A percentile compares a stretch with the other conserved stretches of the same genome.
These are phyloP conservation scores for Vollenhovia emeryi DNA, from an alignment of 1,140 invertebrate genomes.

Conservation along the genomic window DNA sequence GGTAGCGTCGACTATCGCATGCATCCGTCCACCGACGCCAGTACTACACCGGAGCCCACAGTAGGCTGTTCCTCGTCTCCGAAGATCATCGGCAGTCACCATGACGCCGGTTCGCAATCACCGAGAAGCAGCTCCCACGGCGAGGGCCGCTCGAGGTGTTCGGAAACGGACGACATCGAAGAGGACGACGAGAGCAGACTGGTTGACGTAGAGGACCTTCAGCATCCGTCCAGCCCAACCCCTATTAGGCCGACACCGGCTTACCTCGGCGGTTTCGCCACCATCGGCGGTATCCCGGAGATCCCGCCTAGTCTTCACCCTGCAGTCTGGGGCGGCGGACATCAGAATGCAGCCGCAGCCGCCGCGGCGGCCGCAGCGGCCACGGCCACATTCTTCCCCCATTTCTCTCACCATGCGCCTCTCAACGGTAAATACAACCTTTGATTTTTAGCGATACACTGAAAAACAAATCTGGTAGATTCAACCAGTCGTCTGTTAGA, in stretches of 20 bases:
- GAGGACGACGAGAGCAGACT: conserved; percentile 80
- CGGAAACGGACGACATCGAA: conserved; percentile 78
- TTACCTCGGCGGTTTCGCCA: conserved; percentile 80
- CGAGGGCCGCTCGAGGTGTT: conserved; percentile 77
- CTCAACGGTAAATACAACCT: conserved; percentile 78
- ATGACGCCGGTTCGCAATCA: conserved; percentile 67
- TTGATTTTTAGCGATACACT: neutral
- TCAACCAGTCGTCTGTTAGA: too few species aligned
- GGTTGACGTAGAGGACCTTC: conserved; percentile 82
- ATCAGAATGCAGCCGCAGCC: conserved; percentile 72
- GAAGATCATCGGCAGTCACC: conserved; percentile 27
- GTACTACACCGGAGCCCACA: conserved; percentile 27
- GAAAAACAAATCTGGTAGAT: too few species aligned
- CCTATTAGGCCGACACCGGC: conserved; percentile 81
- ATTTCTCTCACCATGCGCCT: conserved; percentile 80
- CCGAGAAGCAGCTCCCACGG: conserved; percentile 76
- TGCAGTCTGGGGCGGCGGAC: conserved; percentile 78
- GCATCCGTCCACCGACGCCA: conserved; percentile 38
- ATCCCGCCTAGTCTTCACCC: conserved; percentile 77
- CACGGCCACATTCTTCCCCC: conserved; percentile 79
- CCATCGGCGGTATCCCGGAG: conserved; percentile 74
- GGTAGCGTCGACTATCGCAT: conserved; percentile 49
- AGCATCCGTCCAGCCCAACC: conserved; percentile 70
- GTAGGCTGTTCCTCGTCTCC: conserved; percentile 48
- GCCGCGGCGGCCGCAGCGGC: conserved; percentile 77